These are phyloP conservation scores for Antennarius maculatus DNA, from an alignment of 2,797 vertebrate species.

Conservation along the genomic window DNA sequence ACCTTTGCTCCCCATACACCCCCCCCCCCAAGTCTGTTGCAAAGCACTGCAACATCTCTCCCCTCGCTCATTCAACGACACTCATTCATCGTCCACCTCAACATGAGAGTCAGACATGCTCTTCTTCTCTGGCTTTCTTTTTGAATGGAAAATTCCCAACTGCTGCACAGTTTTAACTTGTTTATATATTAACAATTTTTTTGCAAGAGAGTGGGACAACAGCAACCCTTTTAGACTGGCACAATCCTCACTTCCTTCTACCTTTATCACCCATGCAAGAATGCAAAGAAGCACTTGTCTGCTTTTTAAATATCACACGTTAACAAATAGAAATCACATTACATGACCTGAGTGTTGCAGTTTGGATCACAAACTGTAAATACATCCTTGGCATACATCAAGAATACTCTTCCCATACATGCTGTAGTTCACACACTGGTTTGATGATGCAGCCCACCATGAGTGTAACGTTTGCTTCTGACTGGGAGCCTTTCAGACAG, in stretches of 20 bases:
- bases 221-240: constrained; percentile 20
- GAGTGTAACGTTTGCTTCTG: constrained; percentile 29
- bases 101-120: constrained; percentile 68
- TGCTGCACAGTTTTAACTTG: constrained; percentile 42
- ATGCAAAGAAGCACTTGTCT: constrained; percentile 14
- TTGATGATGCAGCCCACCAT: constrained; percentile 55
- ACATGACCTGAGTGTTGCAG: constrained; percentile 4
- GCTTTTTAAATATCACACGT: constrained; percentile 16
- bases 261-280: constrained; percentile 36
- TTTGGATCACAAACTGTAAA: constrained; percentile 19
- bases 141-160: constrained; percentile 77
- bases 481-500: constrained; percentile 47
- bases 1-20: constrained; percentile 55
- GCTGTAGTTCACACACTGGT: constrained; percentile 19
- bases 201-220: constrained; percentile 28
- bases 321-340: background rate
- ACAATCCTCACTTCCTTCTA: constrained; percentile 35
- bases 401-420: constrained; percentile 6
- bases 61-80: constrained; percentile 48
- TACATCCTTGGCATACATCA: background rate
- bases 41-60: constrained; percentile 60
- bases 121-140: constrained; percentile 44
- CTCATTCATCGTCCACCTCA: constrained; percentile 62
- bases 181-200: constrained; percentile 28
- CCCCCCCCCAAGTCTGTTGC: constrained; percentile 46